Base-by-base conservation (phyloP, 2,888 invertebrate species). In the Macrosoma leucophasiata region DNA sequence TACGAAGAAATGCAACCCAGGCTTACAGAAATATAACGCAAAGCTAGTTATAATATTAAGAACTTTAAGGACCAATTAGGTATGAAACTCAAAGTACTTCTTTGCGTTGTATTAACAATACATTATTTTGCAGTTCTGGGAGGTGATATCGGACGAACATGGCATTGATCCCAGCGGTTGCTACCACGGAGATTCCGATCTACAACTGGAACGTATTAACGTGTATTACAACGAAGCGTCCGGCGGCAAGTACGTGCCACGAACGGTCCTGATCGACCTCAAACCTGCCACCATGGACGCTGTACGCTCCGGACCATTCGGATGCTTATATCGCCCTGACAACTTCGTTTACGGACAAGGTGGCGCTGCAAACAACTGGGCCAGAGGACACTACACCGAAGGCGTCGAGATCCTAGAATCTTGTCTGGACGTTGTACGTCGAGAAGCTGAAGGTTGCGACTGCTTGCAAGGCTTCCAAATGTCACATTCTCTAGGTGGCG, bases 401-500 rank as follows among this genome's bases (percentile, higher is more conserved):
- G 96, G 96, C n/a, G 95, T 88, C 34, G 96, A 91, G 76, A 87
- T 91, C 58, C 91, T 89, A 29, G 97, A 95, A 72, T 90, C 95
- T 10, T 90, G 91, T 0, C 73, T 94, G 29, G 94, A 94, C 59
- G 93, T 93, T 1, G 88, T 93, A 13, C 85, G 94, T 36, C 91
- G 92, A 62, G 94, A 94, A 72, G 93, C 91, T 28, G 95, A 97
- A 77, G 88, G 94, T 72, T 91, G 97, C 75, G 97, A 98, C 68
- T 97, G 97, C 52, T 86, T 93, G 15, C 93, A 93, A 87, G 95
- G 95, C 25, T 94, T 93, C 67, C 94, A 94, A 63, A 67, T 94
- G 49, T 89, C 93, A 2, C 94, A 94, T 60, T 95, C 95, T 0
- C 64, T 84, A 4, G 84, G 84, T 7, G 84, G 84, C 13, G 84